Base-by-base conservation (phyloP, 64 coral and sea anemone genomes). In the Actinia equina region DNA sequence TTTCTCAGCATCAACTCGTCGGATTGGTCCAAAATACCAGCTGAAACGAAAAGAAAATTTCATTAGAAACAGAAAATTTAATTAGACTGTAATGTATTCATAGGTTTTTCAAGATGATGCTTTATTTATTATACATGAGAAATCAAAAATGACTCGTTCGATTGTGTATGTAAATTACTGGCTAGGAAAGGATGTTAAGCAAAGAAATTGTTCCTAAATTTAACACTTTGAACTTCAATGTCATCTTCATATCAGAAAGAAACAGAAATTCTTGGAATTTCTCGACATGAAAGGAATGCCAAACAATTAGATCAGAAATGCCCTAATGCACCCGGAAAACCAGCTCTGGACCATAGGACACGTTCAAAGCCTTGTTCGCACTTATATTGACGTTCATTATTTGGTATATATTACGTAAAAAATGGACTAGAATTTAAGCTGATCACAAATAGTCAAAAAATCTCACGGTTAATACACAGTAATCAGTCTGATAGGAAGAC, bases 1-100 rank as follows among this genome's bases (percentile, higher is more conserved):
- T 23, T 98, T 98, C 84, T 98, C 96, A 37, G 96, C 96, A 94
- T 98, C 96, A 20, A 89, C 93, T 92, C 96, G 86, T 77, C 93
- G 89, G 10, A 94, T 98, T 81, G 93, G 84, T n/a, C 96, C 96
- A 98, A 94, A 94, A 67, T 80, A 98, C 96, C 96, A 98, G 12
- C 96, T 98, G 77, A 87, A 89, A 92, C 44, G 61, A 44, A 49
- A 1, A 51, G 37, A 2, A 18, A 20, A 46, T 37, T 37, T 37
- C 30, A 37, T 37, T 37, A 37, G 30, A 37, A 30, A 4, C 46
- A 79, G 44, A 79, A 79, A 44, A 79, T 79, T 81, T 14, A 44
- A 81, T 81, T 52, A 65, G 7, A 52, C 52, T 17, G 20, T 43
- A 81, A 81, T 11, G 14, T 13, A 74, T 74, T 74, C 27, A 41